These are phyloP conservation scores for Strigamia maritima DNA, from an alignment of 2,888 invertebrate genomes.

Conservation along the genomic window DNA sequence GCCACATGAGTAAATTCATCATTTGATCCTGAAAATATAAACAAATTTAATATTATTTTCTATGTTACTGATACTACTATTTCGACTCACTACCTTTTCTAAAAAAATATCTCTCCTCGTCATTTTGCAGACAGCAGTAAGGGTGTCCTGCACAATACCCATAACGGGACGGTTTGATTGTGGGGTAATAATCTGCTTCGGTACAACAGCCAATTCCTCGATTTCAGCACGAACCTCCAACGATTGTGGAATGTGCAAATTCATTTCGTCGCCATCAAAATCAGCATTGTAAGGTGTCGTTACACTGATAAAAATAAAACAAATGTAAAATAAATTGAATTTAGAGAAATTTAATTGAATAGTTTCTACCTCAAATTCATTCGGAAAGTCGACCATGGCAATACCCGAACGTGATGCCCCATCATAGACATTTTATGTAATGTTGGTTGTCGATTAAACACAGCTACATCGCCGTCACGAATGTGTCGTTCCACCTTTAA, in stretches of 20 bases:
- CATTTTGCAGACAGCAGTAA: conserved; percentile 98
- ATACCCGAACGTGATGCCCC: conserved; percentile 78
- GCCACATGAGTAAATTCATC: conserved; percentile 98
- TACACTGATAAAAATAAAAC: conserved; percentile 63
- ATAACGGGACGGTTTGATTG: conserved; percentile 98
- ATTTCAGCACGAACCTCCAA: conserved; percentile 98
- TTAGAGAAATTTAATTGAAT: no score
- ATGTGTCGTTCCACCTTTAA: conserved; percentile 89
- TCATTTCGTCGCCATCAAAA: conserved; percentile 99
- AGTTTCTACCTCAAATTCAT: conserved; percentile 98
- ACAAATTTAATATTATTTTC: conserved; percentile 35
- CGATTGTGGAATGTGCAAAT: conserved; percentile 96
- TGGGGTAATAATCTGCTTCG: conserved; percentile 97
- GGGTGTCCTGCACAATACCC: conserved; percentile 98
- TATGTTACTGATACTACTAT: no score
- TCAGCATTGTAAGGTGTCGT: conserved; percentile 99
- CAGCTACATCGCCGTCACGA: conserved; percentile 94
- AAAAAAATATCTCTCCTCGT: conserved; percentile 98
- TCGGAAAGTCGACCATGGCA: conserved; percentile 99
- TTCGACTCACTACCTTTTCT: conserved; percentile 69
- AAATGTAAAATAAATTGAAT: not conserved
- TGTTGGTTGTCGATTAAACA: conserved; percentile 99
- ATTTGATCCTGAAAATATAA: conserved; percentile 69
- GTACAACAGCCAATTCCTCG: conserved; percentile 94
- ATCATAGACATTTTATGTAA: conserved; percentile 99